A percentile compares a stretch with the other conserved stretches of the same genome.
Conservation (phyloP, 1,140 invertebrate genomes). For the Meloidogyne chitwoodi region DNA sequence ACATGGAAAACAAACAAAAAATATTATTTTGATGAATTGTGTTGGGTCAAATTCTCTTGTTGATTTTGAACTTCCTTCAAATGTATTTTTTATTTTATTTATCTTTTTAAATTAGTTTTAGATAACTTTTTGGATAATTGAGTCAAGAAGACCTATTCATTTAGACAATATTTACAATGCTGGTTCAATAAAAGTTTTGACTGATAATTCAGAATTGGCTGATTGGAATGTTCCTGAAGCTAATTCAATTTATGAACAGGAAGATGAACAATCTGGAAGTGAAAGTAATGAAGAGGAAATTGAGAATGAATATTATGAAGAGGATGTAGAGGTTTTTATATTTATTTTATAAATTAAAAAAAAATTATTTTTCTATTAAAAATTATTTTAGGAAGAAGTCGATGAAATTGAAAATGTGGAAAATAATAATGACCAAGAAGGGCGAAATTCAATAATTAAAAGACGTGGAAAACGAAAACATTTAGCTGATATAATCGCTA, state of each 20-base stretch:
- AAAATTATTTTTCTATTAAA: too few relatives aligned
- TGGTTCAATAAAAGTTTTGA: conserved; percentile 10
- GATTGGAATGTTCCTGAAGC: conserved; percentile 22
- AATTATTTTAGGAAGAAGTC: background rate
- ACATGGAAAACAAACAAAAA: conserved; percentile 13
- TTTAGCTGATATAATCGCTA: conserved; percentile 18
- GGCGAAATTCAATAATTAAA: background rate
- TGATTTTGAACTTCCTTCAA: conserved; percentile 11
- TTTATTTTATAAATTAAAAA: too few relatives aligned
- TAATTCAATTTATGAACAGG: conserved; percentile 9
- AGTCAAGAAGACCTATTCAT: conserved; percentile 24
- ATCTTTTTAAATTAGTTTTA: background rate
- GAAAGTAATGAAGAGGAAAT: conserved; percentile 12
- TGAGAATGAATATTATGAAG: background rate
- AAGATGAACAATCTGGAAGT: conserved; percentile 16
- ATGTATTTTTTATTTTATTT: background rate
- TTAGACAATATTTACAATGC: conserved; percentile 26
- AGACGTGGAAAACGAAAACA: conserved; percentile 5
- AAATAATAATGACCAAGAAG: background rate
- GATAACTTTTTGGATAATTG: conserved; percentile 19
- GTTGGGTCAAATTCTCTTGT: conserved; percentile 9
- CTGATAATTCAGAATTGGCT: background rate
- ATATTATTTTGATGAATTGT: conserved; percentile 26
- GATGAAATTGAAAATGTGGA: background rate
- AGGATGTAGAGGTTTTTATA: background rate